Conservation (phyloP, 2,113 vertebrate genomes). For the Chaetura pelagica region DNA sequence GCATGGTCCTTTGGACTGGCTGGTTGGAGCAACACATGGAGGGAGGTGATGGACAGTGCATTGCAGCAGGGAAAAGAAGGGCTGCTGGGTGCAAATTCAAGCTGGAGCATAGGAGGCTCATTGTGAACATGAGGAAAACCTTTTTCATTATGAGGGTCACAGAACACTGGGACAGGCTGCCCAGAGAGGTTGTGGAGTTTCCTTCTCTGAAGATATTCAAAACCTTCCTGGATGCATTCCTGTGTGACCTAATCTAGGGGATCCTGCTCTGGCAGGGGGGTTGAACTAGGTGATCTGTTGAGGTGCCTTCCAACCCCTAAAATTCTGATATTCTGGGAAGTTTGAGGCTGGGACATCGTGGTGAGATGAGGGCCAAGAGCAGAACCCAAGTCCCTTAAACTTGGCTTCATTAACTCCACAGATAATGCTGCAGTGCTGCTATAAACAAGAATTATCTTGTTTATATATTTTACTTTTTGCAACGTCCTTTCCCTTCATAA, state of each 20-base stretch:
- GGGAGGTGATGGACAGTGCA: neutral
- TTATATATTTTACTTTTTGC: neutral
- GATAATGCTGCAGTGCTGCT: neutral
- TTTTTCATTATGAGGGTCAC: no score
- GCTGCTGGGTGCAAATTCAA: neutral
- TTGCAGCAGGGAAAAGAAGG: neutral
- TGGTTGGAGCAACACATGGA: neutral
- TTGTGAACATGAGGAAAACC: no score
- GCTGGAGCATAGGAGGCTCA: no score
- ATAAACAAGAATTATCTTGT: neutral
- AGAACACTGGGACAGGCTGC: no score
- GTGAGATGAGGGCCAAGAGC: neutral
- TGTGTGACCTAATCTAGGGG: no score
- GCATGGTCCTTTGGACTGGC: neutral
- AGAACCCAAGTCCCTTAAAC: neutral
- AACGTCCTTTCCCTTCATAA: neutral
- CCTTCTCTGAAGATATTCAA: no score
- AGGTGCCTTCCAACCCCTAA: no score
- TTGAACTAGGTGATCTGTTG: no score
- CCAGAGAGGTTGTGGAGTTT: no score
- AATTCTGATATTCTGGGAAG: no score
- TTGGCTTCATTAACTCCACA: neutral
- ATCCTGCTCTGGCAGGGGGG: no score
- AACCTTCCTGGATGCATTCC: no score
- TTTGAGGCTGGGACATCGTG: rapidly evolving